Percentiles rank a stretch among this genome's conserved stretches.
These are phyloP conservation scores for Anagyrus pseudococci DNA, from an alignment of 2,888 invertebrate genomes.

Conservation along the genomic window DNA sequence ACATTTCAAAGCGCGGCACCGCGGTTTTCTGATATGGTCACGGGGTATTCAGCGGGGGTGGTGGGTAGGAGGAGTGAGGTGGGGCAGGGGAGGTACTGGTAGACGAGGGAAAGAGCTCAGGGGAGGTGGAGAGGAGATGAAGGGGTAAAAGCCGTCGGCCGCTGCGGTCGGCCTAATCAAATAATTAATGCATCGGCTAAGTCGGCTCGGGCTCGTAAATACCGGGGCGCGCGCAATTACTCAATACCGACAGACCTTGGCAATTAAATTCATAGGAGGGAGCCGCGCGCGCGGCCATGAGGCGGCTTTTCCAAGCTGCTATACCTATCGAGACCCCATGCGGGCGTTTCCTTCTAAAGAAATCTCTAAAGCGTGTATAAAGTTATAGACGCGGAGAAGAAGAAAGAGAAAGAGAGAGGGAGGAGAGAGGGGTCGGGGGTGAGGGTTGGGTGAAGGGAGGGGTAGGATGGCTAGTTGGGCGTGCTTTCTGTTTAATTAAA, in stretches of 20 bases:
- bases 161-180: constrained; percentile 24
- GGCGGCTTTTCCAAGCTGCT: too few species aligned
- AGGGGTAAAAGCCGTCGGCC: neutral
- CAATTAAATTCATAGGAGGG: constrained; percentile 32
- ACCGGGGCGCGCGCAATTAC: constrained; percentile 20
- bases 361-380: too few species aligned
- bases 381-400: too few species aligned
- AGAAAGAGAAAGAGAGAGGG: too few species aligned
- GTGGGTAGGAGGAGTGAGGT: too few species aligned
- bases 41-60: too few species aligned
- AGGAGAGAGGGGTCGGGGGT: too few species aligned
- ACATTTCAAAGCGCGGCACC: constrained; percentile 27
- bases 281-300: too few species aligned
- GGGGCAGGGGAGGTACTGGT: neutral
- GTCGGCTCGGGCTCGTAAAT: constrained; percentile 5
- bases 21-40: constrained; percentile 25
- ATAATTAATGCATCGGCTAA: constrained; percentile 33
- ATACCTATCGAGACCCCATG: too few species aligned
- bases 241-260: constrained; percentile 17
- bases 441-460: too few species aligned
- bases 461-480: constrained; percentile 9
- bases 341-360: too few species aligned
- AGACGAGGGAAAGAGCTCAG: neutral
- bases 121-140: neutral
- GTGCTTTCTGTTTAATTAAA: constrained; percentile 36